phyloP scores from a whole-genome alignment of 23 tunicate genomes.

The Phallusia fumigata region DNA sequence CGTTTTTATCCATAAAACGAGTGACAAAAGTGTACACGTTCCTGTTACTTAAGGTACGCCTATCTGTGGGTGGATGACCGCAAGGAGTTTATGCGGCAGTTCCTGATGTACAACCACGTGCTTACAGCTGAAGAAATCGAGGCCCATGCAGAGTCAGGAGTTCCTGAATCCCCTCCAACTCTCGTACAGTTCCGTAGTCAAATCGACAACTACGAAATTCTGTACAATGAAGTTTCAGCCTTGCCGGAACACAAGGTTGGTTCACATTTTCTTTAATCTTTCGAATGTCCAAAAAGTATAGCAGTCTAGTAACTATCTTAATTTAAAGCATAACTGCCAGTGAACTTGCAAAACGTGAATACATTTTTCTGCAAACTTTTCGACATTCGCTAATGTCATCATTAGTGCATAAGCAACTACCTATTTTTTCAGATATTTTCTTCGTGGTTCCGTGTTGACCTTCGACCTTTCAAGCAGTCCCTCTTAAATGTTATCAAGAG shows the following conservation, averaged over 20 bases:
- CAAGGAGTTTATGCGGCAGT: conserved; percentile 89
- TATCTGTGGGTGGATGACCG: conserved; percentile 93
- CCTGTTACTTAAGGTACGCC: conserved; percentile 84
- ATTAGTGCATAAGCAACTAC: too few relatives aligned
- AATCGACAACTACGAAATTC: conserved; percentile 70
- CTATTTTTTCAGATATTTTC: conserved; percentile 73
- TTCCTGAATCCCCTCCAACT: conserved; percentile 89
- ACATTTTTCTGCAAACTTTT: too few relatives aligned
- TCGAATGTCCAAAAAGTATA: too few relatives aligned
- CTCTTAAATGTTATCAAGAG: conserved; percentile 67
- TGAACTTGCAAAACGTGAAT: too few relatives aligned
- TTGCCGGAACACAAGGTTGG: conserved; percentile 49
- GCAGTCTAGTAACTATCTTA: too few relatives aligned
- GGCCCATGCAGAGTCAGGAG: conserved; percentile 73
- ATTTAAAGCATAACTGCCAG: too few relatives aligned
- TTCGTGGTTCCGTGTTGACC: conserved; percentile 83
- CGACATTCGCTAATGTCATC: too few relatives aligned
- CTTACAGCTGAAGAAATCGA: conserved; percentile 93
- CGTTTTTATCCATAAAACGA: too few relatives aligned
- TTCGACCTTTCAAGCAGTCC: conserved; percentile 79
- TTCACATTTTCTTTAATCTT: not conserved
- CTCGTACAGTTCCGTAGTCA: conserved; percentile 78
- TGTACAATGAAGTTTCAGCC: conserved; percentile 56
- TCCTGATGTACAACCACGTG: conserved; percentile 86
- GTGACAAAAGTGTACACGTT: too few relatives aligned